A percentile compares a stretch with the other conserved stretches of the same genome.
Evolutionary conservation across 2,888 invertebrate species (phyloP).

Genomic region (Apocheima hispidaria): DNA sequence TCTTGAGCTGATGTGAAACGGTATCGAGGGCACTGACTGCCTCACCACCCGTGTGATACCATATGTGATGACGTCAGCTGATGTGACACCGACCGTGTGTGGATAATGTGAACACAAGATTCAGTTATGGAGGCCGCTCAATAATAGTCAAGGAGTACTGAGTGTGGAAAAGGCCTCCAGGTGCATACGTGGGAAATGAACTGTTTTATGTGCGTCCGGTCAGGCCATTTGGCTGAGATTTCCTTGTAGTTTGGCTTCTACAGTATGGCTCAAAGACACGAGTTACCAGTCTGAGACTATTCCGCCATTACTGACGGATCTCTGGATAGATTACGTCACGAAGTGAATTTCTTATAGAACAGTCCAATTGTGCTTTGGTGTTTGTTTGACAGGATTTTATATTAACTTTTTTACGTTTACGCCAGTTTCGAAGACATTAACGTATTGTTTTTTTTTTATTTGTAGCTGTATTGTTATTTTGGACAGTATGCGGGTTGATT

Average conservation of each 20-base stretch:
- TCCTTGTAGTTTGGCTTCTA: not conserved
- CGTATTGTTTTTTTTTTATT: not conserved
- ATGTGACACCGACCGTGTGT: too few species aligned
- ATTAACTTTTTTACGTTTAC: slow-evolving; percentile 1
- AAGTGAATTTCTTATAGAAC: not conserved
- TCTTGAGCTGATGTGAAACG: not conserved
- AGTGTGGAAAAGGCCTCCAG: too few species aligned
- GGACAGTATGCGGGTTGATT: not conserved
- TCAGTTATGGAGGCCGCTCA: too few species aligned
- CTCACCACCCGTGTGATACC: too few species aligned
- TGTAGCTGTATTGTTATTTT: not conserved
- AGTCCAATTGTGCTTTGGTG: not conserved
- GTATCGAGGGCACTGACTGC: too few species aligned
- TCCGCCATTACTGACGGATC: not conserved
- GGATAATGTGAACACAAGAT: too few species aligned
- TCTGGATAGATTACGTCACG: not conserved
- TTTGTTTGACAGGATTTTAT: slow-evolving; percentile 1
- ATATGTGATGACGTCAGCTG: too few species aligned
- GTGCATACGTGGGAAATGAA: too few species aligned
- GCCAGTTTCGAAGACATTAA: slow-evolving; percentile 6
- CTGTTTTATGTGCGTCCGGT: too few species aligned
- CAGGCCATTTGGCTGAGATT: not conserved
- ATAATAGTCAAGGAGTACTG: too few species aligned
- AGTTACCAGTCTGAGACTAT: not conserved
- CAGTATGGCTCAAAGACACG: not conserved